Evolutionary conservation across 1,140 invertebrate genomes (phyloP), one percentile per base, ranked within the genome.

Genomic region (Piezodorus guildinii): DNA sequence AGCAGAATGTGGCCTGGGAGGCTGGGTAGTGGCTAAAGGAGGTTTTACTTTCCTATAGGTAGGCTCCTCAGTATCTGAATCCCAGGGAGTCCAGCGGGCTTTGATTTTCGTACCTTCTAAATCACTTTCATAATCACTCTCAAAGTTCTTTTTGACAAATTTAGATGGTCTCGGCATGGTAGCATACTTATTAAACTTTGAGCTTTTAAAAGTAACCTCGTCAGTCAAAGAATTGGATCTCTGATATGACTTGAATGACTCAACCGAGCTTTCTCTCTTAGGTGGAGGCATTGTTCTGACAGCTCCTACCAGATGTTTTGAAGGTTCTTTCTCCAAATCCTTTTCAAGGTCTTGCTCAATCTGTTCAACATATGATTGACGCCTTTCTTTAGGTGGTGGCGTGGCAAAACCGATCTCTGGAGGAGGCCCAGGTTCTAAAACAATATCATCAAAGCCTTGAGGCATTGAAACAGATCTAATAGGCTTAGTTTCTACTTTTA

Each of bases 81-180:
- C 80, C 65, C 78, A 82, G 17, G 82, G 80, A 59, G 81, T 81
- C 79, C 82, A 85, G 70, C 82, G 85, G 0, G 77, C 72, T 19
- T 74, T 71, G 51, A 81, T 80, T 62, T 72, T 71, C 0, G 72
- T 66, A 59, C 74, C 71, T 67, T 85, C 83, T 49, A 82, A 75
- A 74, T 87, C 85, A 68, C 84, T 86, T 72, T 87, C 85, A 68
- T 87, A 87, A 67, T 87, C 85, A 66, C 84, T 86, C 67, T 85
- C 84, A 65, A 81, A 77, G 45, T 76, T 76, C 21, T 79, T 79
- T 69, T 80, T 83, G 0, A 80, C 73, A 69, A 85, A 83, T 68
- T 84, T 85, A 0, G 77, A 77, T 10, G 83, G 83, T 19, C 78
- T 74, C 0, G 82, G 78, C 2, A 81, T 77, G 15, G 80, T 78